phyloP scores from a whole-genome alignment of 2,113 vertebrate genomes.

The Perca schrenkii region DNA sequence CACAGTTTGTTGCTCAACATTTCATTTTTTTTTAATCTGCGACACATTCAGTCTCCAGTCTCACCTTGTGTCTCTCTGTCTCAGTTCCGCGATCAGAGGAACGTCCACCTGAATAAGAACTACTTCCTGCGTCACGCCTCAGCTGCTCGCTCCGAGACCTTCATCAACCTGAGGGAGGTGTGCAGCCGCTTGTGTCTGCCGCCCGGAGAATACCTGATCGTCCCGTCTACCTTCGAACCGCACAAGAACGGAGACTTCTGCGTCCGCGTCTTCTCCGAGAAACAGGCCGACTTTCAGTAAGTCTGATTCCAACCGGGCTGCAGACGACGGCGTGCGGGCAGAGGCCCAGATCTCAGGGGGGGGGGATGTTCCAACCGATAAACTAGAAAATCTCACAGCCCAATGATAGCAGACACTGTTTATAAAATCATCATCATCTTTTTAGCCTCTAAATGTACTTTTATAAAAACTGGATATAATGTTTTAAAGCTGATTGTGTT shows the following conservation, averaged over 20 bases:
- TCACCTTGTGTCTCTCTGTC: not conserved
- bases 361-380: too few species aligned
- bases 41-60: not conserved
- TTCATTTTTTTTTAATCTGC: not conserved
- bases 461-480: too few species aligned
- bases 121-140: conserved; percentile 82
- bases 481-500: not conserved
- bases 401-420: too few species aligned
- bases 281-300: conserved; percentile 75
- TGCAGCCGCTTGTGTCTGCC: conserved; percentile 80
- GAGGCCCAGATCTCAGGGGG: too few species aligned
- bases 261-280: conserved; percentile 87
- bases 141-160: conserved; percentile 69
- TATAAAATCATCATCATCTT: too few species aligned
- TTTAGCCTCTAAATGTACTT: too few species aligned
- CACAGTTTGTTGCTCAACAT: not conserved
- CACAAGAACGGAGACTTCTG: conserved; percentile 86
- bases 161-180: conserved; percentile 86
- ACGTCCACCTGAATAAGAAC: conserved; percentile 72
- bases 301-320: too few species aligned
- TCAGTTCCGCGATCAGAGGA: conserved; percentile 66
- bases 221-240: conserved; percentile 88
- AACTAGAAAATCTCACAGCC: too few species aligned
- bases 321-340: too few species aligned
- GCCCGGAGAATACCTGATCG: conserved; percentile 84